Base-by-base conservation (phyloP, 2,113 vertebrate genomes). In the Notiomystis cincta region DNA sequence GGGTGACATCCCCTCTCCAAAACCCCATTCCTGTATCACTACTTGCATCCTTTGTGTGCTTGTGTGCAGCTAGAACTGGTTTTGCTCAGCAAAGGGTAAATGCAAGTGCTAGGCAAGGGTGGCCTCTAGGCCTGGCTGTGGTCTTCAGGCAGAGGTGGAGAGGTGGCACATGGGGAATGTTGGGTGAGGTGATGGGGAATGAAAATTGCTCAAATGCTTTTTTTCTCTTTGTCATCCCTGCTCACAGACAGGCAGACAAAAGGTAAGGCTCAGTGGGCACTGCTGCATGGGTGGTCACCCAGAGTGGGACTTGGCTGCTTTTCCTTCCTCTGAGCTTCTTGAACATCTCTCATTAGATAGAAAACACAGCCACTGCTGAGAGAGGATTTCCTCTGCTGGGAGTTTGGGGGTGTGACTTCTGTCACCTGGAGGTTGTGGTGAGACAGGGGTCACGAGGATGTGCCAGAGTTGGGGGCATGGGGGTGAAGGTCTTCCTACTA, bases 221-320 rank as follows among this genome's bases (percentile, higher is more conserved):
- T 89, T 87, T 82, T 51, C 56, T 58, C 78, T 96, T 90, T 92
- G 77, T 80, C 95, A 85, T 77, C 38, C 17, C 58, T 92, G 95
- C 97, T 65, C 87, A 48, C 97, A 98, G 98, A 98, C 38, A 98
- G 98, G 95, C 96, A 97, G 82, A 96, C 96, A 2, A 98, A 98
- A 98, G 98, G 98, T 98, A 97, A 93, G 98, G 45, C 18, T 35
- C 6, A 0, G 5, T 0, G 2, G 45, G 38, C 0, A 3, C 37
- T 30, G 27, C 69, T 2, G 4, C 0, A 3, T 2, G 54, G 10
- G 56, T 56, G 56, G 42, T 33, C 14, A 27, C 42, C 21, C 40
- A 53, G 40, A 15, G 76, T 1, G 1, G 57, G 27, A 28, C 40
- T 72, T 4, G 2, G 23, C 9, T 48, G 18, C 2, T 40, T 73